Conservation (phyloP, 2,113 vertebrate species). For the Corapipo altera region DNA sequence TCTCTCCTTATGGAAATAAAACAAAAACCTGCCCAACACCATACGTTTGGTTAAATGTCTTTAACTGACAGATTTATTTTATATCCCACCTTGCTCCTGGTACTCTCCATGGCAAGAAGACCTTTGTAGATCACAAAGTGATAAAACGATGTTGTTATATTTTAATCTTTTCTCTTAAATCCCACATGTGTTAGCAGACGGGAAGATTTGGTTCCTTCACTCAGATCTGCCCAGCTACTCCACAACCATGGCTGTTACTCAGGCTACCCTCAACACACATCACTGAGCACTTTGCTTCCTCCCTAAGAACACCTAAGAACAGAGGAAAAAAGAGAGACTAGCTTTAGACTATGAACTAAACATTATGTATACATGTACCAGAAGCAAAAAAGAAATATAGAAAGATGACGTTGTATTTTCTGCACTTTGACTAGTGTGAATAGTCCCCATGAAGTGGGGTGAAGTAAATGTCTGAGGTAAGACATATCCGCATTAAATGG, state of each 20-base stretch:
- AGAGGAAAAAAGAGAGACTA: not conserved
- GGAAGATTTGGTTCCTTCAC: not conserved
- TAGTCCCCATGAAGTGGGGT: not conserved
- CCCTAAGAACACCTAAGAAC: not conserved
- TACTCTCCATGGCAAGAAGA: not conserved
- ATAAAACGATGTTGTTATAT: not conserved
- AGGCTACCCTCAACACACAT: not conserved
- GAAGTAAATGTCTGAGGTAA: not conserved
- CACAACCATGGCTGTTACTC: not conserved
- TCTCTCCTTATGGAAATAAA: not conserved
- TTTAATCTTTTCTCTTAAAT: not conserved
- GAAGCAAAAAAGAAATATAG: not conserved
- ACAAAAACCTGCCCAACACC: not conserved
- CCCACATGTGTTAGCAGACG: not conserved
- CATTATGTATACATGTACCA: not conserved
- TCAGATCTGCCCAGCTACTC: not conserved
- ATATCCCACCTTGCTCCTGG: not conserved
- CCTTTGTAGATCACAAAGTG: not conserved
- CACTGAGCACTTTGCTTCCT: not conserved
- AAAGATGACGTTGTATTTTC: not conserved
- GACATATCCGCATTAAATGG: not conserved
- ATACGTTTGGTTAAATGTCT: not conserved
- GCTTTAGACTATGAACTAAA: not conserved
- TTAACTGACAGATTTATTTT: not conserved
- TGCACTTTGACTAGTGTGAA: rapidly evolving